Conservation (phyloP, 2,797 vertebrate genomes). For the Sciaenops ocellatus region DNA sequence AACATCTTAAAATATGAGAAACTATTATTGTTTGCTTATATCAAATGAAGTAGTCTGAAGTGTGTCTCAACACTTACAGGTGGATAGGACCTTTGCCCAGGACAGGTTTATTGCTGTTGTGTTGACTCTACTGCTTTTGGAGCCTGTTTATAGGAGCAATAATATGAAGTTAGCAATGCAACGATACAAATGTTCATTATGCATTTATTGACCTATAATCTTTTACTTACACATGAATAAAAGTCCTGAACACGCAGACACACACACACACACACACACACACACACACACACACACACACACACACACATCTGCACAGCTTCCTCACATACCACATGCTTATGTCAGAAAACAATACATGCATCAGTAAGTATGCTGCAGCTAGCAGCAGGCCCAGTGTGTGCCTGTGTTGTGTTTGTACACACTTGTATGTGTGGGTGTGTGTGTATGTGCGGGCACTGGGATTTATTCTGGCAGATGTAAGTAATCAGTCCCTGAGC, state of each 20-base stretch:
- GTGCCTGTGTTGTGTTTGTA: conserved; percentile 53
- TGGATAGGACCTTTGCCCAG: conserved; percentile 28
- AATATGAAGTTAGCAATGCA: conserved; percentile 35
- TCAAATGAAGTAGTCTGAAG: conserved; percentile 24
- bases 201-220: conserved; percentile 45
- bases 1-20: conserved; percentile 30
- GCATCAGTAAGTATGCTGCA: conserved; percentile 70
- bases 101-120: conserved; percentile 31
- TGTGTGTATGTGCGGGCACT: conserved; percentile 64
- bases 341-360: conserved; percentile 76
- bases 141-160: conserved; percentile 49
- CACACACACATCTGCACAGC: conserved; percentile 32
- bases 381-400: conserved; percentile 69
- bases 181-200: conserved; percentile 35
- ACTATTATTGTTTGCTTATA: conserved; percentile 47
- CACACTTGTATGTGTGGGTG: conserved; percentile 43
- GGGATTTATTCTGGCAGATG: conserved; percentile 90
- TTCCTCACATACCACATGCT: conserved; percentile 63
- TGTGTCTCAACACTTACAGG: conserved; percentile 29
- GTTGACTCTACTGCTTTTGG: conserved; percentile 39
- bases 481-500: conserved; percentile 91
- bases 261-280: conserved; percentile 51
- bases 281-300: conserved; percentile 47
- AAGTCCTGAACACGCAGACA: conserved; percentile 26
- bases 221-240: conserved; percentile 41